Evolutionary conservation across 2,888 invertebrate species (phyloP), one percentile per base, ranked within the genome.

Genomic region (Micropterix aruncella): DNA sequence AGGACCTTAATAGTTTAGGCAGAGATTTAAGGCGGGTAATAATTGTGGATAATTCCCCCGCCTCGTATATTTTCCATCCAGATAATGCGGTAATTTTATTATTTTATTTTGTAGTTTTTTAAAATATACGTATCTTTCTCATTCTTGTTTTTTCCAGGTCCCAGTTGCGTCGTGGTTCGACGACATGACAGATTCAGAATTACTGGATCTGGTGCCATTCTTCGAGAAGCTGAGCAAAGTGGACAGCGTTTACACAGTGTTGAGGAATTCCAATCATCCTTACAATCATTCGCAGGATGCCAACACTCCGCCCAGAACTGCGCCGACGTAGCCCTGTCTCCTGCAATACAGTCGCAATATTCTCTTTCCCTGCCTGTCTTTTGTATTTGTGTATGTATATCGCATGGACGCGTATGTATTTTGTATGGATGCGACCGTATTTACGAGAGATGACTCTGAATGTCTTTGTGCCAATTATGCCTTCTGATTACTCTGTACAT

Each of bases 151-250:
- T 47, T 63, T 63, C 1, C 64, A 89, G 88, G 94, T 99, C 65
- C 95, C 97, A 61, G 96, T 99, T 53, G 90, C 92, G 62, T 96
- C 96, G 53, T 99, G 99, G 99, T 99, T 99, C 72, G 97, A 99
- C 71, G 99, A 99, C 70, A 90, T 91, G 80, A 84, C 86, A 59
- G 99, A 99, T 70, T 87, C 90, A 49, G 97, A 99, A 70, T 79
- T 99, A 53, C 76, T 93, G 60, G 96, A 99, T 73, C 76, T 99
- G 63, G 88, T 99, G 66, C 97, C 97, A 56, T 90, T 96, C 69
- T 92, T 99, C 70, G 97, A 99, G 71, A 89, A 90, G 66, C 76
- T 99, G 56, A 90, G 93, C 70, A 90, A 86, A 74, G 91, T 92
- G 62, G 94, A 96, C 69, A 92, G 92, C 75, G 94, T 97, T 54